These are phyloP conservation scores for Meta bourneti DNA, from an alignment of 2,888 invertebrate genomes.

Conservation along the genomic window DNA sequence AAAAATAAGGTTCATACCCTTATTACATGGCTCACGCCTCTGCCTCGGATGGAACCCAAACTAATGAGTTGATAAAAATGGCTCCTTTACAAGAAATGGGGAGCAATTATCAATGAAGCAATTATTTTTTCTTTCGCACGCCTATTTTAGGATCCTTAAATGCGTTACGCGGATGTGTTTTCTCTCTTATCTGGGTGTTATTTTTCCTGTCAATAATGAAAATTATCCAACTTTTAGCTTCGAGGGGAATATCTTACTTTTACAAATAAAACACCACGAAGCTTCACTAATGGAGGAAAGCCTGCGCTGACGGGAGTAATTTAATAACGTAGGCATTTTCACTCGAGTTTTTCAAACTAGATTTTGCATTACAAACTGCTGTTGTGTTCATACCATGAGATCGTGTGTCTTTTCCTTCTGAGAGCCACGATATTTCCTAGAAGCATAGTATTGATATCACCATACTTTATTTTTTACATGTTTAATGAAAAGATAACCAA, in stretches of 20 bases:
- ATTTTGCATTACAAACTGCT: too few relatives aligned
- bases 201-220: not conserved
- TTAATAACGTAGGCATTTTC: too few relatives aligned
- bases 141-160: not conserved
- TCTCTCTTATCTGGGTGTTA: not conserved
- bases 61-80: constrained; percentile 46
- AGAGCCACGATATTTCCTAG: too few relatives aligned
- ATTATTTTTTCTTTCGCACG: constrained; percentile 32
- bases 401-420: too few relatives aligned
- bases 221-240: not conserved
- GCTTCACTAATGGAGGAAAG: not conserved
- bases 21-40: constrained; percentile 14
- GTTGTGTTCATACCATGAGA: too few relatives aligned
- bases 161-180: not conserved
- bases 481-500: too few relatives aligned
- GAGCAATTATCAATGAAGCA: constrained; percentile 44
- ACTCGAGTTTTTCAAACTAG: too few relatives aligned
- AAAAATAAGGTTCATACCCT: constrained; percentile 15
- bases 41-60: constrained; percentile 29
- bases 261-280: not conserved
- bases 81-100: constrained; percentile 19
- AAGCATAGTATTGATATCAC: too few relatives aligned
- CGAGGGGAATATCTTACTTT: not conserved
- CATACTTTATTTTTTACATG: too few relatives aligned
- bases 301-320: too few relatives aligned